A percentile compares a stretch with the other conserved stretches of the same genome.
Evolutionary conservation across 2,797 vertebrate species (phyloP).

Genomic region (Chanos chanos): DNA sequence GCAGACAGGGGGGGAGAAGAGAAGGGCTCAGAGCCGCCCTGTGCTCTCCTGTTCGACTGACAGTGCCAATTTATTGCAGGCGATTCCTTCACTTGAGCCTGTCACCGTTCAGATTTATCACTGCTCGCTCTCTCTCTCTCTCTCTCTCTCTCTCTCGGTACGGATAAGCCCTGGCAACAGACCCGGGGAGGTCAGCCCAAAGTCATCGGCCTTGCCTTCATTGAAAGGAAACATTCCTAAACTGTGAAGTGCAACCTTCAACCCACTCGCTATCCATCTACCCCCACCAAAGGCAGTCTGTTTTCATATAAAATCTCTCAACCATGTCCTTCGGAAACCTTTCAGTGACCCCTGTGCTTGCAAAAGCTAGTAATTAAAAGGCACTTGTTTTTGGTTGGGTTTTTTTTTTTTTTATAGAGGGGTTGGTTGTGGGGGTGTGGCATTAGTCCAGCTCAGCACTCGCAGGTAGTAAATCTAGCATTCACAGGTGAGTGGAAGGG

Average conservation of each 20-base stretch:
- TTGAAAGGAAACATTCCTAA: slow-evolving; percentile 45
- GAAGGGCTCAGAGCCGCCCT: slow-evolving; percentile 57
- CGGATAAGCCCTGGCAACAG: slow-evolving; percentile 36
- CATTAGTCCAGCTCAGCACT: slow-evolving; percentile 51
- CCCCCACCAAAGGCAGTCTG: slow-evolving; percentile 23
- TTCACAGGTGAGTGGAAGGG: slow-evolving; percentile 37
- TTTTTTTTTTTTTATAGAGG: slow-evolving; percentile 56
- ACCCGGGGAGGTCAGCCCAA: slow-evolving; percentile 45
- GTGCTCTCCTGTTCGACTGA: slow-evolving; percentile 30
- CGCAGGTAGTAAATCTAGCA: slow-evolving; percentile 61
- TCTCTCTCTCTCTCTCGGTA: too few species aligned
- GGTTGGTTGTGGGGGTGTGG: slow-evolving; percentile 35
- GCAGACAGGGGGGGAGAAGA: slow-evolving; percentile 33
- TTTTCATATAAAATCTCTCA: slow-evolving; percentile 66
- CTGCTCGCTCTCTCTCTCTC: too few species aligned
- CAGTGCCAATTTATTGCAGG: slow-evolving; percentile 81
- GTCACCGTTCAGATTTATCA: slow-evolving; percentile 70
- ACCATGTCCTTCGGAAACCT: slow-evolving; percentile 64
- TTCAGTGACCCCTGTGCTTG: slow-evolving; percentile 65
- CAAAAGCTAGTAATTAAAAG: slow-evolving; percentile 73
- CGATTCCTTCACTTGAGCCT: slow-evolving; percentile 76
- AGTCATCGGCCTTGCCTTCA: slow-evolving; percentile 40
- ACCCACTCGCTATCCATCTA: slow-evolving; percentile 38
- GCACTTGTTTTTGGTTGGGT: slow-evolving; percentile 47
- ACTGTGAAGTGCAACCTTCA: slow-evolving; percentile 31